Conservation (phyloP, 2,113 vertebrate genomes). For the Rhinoderma darwinii region DNA sequence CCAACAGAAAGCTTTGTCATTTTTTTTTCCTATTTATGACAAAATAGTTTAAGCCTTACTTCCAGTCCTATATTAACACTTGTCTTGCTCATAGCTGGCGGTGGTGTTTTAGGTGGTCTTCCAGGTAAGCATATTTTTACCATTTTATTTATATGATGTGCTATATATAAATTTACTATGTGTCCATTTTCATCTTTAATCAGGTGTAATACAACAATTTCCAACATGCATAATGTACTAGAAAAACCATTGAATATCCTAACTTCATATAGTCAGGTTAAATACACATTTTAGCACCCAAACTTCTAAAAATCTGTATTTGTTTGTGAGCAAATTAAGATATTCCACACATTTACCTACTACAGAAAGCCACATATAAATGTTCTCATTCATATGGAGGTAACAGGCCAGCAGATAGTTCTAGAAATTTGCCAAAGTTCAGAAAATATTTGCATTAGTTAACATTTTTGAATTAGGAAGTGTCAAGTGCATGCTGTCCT, state of each 20-base stretch:
- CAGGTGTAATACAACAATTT: not conserved
- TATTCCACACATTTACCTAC: not conserved
- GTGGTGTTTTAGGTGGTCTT: slow-evolving; percentile 75
- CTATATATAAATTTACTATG: not conserved
- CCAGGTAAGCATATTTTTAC: slow-evolving; percentile 69
- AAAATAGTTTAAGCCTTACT: fast-evolving
- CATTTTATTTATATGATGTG: not conserved
- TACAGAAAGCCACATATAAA: not conserved
- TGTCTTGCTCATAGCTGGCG: slow-evolving; percentile 64
- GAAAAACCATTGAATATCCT: not conserved
- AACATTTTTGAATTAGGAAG: slow-evolving; percentile 46
- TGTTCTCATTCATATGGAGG: not conserved
- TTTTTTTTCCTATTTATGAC: fast-evolving
- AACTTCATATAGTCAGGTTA: not conserved
- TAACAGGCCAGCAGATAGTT: not conserved
- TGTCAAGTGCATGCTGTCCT: slow-evolving; percentile 33
- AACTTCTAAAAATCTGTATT: not conserved
- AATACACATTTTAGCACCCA: not conserved
- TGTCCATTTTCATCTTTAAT: not conserved
- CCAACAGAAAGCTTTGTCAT: not conserved
- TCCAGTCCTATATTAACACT: not conserved
- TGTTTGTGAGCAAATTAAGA: not conserved
- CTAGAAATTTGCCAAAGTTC: not conserved
- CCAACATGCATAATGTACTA: not conserved
- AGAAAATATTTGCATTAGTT: slow-evolving; percentile 17